Base-by-base conservation (phyloP, 1,140 invertebrate genomes). In the Marisa cornuarietis region DNA sequence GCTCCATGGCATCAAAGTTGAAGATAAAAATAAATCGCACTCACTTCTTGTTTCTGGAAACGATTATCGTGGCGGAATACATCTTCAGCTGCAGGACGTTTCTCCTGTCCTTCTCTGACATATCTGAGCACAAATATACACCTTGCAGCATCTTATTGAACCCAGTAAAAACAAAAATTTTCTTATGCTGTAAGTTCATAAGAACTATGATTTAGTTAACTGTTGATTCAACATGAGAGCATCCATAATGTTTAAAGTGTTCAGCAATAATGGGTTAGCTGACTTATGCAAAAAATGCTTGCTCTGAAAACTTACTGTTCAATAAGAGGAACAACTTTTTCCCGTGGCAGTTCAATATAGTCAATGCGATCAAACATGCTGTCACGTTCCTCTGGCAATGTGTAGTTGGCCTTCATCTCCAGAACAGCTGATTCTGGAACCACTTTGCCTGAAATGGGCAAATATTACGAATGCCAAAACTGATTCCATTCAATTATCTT, bases 321-420 rank as follows among this genome's bases (percentile, higher is more conserved):
- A 8, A 97, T 92, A 18, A 96, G 91, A 83, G 93, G 92, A 84
- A 76, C 93, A n/a, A 94, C 93, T 85, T 95, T 95, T 79, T 94
- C 93, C 87, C 94, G 93, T 0, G 89, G 86, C 66, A 96, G 89
- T 89, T 96, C 96, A 2, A 94, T 90, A 91, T 93, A 97, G 71
- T 94, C 93, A 61, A 97, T 94, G 75, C 93, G 93, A 85, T 95
- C 93, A 87, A 97, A 93, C 85, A 93, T 93, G 73, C 94, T 93
- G 54, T 93, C 94, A 84, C 93, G 92, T 72, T 93, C 93, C 31
- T 85, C 83, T 42, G 95, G 95, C 77, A 95, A 91, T 78, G 92
- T 92, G 85, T 95, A 95, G 88, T 94, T 95, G 65, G 95, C 94
- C 96, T 98, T 98, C 95, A 98, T 97, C 92, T 97, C 96, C 90